These are phyloP conservation scores for Lithophane leautieri DNA, from an alignment of 2,888 invertebrate species.

Conservation along the genomic window DNA sequence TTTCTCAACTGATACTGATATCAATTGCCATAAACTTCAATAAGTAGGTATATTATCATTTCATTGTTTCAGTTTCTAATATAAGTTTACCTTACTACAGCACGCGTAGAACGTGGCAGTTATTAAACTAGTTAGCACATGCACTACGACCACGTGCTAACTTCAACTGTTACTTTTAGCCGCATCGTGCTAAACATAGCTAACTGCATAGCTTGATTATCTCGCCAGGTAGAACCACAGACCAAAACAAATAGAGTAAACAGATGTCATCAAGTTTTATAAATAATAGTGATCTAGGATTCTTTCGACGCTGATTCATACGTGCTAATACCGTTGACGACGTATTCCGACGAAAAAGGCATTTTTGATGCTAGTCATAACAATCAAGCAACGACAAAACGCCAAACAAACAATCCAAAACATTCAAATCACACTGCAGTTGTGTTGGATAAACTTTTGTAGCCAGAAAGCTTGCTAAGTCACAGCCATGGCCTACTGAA, in stretches of 20 bases:
- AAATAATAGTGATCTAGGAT: neutral
- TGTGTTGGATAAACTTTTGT: neutral
- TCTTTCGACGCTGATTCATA: neutral
- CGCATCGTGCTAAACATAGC: constrained; percentile 25
- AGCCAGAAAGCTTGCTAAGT: neutral
- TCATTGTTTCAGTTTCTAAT: neutral
- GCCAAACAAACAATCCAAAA: neutral
- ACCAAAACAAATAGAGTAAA: neutral
- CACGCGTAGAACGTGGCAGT: constrained; percentile 19
- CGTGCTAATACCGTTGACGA: neutral
- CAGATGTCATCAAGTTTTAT: neutral
- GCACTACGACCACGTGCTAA: constrained; percentile 41
- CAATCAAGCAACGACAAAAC: neutral
- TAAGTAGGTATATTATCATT: neutral
- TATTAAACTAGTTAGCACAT: constrained; percentile 28
- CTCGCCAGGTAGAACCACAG: neutral
- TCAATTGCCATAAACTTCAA: neutral
- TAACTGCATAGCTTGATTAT: constrained; percentile 27
- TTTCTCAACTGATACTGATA: neutral
- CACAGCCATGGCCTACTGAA: neutral
- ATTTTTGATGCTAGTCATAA: neutral
- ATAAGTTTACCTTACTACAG: neutral
- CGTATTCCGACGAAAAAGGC: neutral
- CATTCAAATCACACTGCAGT: neutral
- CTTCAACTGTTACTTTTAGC: constrained; percentile 44